phyloP scores from a whole-genome alignment of 2,113 vertebrate species.

The Lynx canadensis region DNA sequence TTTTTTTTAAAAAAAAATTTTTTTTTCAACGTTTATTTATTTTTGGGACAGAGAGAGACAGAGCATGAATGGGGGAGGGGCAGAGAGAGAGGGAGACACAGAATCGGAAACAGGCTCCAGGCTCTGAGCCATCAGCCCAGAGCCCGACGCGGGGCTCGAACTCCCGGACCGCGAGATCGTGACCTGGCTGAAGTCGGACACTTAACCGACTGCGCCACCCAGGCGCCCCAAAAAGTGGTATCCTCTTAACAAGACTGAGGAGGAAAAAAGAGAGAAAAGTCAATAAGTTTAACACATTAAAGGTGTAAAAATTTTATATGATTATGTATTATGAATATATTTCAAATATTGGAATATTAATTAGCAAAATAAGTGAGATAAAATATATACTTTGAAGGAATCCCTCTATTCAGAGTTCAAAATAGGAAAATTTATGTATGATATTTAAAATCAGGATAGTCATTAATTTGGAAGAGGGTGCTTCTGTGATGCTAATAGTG shows the following conservation, averaged over 20 bases:
- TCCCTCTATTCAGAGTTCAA: background rate
- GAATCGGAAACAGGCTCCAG: too few relatives aligned
- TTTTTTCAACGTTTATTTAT: too few relatives aligned
- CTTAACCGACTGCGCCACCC: too few relatives aligned
- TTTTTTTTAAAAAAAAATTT: too few relatives aligned
- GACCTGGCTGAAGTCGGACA: too few relatives aligned
- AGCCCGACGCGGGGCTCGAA: too few relatives aligned
- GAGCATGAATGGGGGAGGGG: too few relatives aligned
- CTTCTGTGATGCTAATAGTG: background rate
- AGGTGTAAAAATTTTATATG: background rate
- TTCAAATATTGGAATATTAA: background rate
- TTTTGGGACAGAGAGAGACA: too few relatives aligned
- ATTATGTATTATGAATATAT: background rate
- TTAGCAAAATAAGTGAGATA: background rate
- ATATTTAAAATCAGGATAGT: background rate
- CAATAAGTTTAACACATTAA: background rate
- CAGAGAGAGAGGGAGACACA: too few relatives aligned
- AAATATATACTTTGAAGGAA: background rate
- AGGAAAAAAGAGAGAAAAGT: background rate
- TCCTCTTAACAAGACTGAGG: background rate
- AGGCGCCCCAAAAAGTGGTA: background rate
- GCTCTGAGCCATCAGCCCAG: too few relatives aligned
- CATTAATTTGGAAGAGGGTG: background rate
- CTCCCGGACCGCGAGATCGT: too few relatives aligned
- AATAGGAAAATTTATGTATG: background rate